Evolutionary conservation across 2,888 invertebrate genomes (phyloP), one percentile per base, ranked within the genome.

Genomic region (Lasioglossum morio): DNA sequence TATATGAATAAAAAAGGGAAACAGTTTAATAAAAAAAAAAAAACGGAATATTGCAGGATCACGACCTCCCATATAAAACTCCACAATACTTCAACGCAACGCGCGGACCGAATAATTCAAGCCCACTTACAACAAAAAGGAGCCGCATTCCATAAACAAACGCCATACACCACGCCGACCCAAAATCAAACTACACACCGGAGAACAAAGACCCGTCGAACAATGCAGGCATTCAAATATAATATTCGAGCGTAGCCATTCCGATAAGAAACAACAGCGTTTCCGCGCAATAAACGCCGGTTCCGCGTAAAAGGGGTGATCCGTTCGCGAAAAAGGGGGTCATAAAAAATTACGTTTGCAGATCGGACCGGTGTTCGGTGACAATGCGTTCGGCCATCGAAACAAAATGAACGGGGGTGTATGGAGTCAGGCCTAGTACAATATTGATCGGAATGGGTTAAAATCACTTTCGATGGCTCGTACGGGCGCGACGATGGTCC

Each of bases 401-500:
- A 77, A 74, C 73, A 73, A 53, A 69, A 72, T 77, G 66, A 77
- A 43, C 14, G 60, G n/a, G 14, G 80, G 23, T 27, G 37, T 19
- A 74, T n/a, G 16, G 27, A 37, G 34, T 30, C 74, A 30, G 43
- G 66, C 46, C 72, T 40, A 27, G 30, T 34, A 8, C 63, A 66
- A 72, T 79, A 85, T 85, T 85, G 85, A 85, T 84, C 85, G 85
- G 30, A 76, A 84, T 43, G 46, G 75, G 63, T 76, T 79, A 72
- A 85, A 85, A 86, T 86, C 86, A 86, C 86, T 86, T 86, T 86
- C 86, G 86, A 75, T 81, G 79, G 81, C 53, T 27, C 46, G 75
- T 48, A 46, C 66, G 48, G 34, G 48, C 27, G 72, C 27, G 72
- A 69, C 48, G 48, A 48, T 48, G 48, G 48, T 8, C 40, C 12